Percentiles rank a stretch among this genome's conserved stretches.
These are phyloP conservation scores for Enhydra lutris DNA, from an alignment of 2,113 vertebrate genomes.

Conservation along the genomic window DNA sequence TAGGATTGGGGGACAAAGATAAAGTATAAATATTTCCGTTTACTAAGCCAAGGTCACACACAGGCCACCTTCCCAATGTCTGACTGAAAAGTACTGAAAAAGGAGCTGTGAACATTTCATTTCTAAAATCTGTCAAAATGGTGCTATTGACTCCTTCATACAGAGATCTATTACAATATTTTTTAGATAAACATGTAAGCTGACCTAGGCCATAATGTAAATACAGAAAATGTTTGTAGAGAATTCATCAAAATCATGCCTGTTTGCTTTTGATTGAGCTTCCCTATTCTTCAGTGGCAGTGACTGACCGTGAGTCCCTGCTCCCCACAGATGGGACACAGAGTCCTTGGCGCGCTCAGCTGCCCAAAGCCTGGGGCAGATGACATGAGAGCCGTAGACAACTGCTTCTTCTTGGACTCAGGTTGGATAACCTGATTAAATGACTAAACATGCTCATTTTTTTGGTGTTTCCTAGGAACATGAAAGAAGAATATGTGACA, in stretches of 20 bases:
- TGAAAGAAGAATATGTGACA: not conserved
- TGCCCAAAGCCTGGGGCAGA: not conserved
- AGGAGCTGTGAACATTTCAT: constrained; percentile 35
- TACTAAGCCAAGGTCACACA: not conserved
- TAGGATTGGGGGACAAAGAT: not conserved
- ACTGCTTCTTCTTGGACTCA: not conserved
- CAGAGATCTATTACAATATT: constrained; percentile 21
- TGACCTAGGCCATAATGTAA: constrained; percentile 49
- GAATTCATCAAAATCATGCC: not conserved
- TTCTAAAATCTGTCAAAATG: constrained; percentile 60
- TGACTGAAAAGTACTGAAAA: constrained; percentile 23
- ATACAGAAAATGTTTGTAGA: constrained; percentile 54
- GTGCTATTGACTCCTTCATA: constrained; percentile 70
- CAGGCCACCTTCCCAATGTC: not conserved
- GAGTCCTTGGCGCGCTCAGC: not conserved
- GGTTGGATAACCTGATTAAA: not conserved
- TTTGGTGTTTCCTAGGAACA: not conserved
- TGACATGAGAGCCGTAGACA: not conserved
- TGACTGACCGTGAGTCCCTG: not conserved
- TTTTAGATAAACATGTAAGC: constrained; percentile 43
- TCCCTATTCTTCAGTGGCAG: not conserved
- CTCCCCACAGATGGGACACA: not conserved
- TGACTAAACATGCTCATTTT: not conserved
- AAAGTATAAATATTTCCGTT: not conserved
- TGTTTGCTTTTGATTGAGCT: not conserved